A percentile compares a stretch with the other conserved stretches of the same genome.
Evolutionary conservation across 2,797 vertebrate species (phyloP).

Genomic region (Diceros bicornis): DNA sequence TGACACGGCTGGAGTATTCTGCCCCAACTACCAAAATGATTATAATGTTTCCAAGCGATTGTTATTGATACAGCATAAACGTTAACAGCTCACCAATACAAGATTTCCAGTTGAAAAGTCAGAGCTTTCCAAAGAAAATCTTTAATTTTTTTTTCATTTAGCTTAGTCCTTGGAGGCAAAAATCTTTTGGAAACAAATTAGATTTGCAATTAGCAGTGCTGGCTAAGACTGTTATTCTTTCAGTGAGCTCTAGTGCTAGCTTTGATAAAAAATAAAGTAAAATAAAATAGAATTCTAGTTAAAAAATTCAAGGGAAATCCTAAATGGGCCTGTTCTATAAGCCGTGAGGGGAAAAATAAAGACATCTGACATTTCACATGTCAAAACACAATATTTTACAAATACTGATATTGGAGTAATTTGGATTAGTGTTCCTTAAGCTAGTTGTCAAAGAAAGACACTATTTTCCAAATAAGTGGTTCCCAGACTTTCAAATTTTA

Average conservation of each 20-base stretch:
- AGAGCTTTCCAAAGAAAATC: slow-evolving; percentile 32
- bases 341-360: not conserved
- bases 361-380: not conserved
- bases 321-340: not conserved
- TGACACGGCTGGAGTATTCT: not conserved
- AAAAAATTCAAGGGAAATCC: not conserved
- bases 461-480: slow-evolving; percentile 30
- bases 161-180: slow-evolving; percentile 40
- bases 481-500: slow-evolving; percentile 42
- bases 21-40: not conserved
- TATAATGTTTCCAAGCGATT: not conserved
- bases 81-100: not conserved
- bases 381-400: not conserved
- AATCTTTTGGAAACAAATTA: not conserved
- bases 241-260: not conserved
- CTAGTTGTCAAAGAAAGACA: not conserved
- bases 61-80: not conserved
- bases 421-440: not conserved
- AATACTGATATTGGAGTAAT: not conserved
- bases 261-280: not conserved
- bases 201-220: not conserved
- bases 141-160: not conserved
- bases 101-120: not conserved
- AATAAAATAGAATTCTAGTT: slow-evolving; percentile 1
- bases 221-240: not conserved